phyloP scores from a whole-genome alignment of 2,888 invertebrate genomes.

The Cotesia congregata region DNA sequence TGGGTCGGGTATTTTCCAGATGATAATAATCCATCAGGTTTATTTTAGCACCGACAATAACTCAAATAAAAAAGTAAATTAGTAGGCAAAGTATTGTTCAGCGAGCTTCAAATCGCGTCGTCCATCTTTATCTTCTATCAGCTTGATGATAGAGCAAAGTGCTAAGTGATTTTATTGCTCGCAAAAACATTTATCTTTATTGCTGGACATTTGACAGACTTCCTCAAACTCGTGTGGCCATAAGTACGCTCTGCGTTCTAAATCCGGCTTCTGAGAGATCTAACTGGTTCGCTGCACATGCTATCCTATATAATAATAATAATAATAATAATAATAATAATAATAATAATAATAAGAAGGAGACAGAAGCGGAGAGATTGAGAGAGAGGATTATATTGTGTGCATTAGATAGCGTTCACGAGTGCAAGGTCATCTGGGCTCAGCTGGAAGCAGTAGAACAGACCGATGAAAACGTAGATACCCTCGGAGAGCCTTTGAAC shows the following conservation, averaged over 20 bases:
- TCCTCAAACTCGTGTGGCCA: constrained; percentile 20
- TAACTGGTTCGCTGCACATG: constrained; percentile 17
- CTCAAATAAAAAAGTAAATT: neutral
- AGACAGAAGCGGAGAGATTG: neutral
- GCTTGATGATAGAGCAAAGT: neutral
- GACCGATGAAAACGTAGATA: constrained; percentile 7
- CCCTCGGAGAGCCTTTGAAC: neutral
- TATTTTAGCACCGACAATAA: constrained; percentile 3
- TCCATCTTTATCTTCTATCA: neutral
- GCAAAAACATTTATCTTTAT: constrained; percentile 19
- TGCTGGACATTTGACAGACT: constrained; percentile 23
- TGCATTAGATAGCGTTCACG: constrained; percentile 8
- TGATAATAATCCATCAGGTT: neutral
- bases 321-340: no score
- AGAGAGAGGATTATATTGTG: constrained; percentile 1
- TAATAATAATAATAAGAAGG: no score
- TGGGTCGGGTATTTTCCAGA: no score
- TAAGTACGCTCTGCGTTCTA: neutral
- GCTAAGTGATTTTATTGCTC: constrained; percentile 18
- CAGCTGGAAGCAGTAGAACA: neutral
- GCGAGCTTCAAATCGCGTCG: no score
- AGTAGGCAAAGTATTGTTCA: neutral
- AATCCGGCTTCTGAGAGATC: constrained; percentile 8
- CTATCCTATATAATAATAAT: no score
- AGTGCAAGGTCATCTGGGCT: constrained; percentile 20